These are phyloP conservation scores for Zeugodacus cucurbitae DNA, from an alignment of 1,140 invertebrate species.

Conservation along the genomic window DNA sequence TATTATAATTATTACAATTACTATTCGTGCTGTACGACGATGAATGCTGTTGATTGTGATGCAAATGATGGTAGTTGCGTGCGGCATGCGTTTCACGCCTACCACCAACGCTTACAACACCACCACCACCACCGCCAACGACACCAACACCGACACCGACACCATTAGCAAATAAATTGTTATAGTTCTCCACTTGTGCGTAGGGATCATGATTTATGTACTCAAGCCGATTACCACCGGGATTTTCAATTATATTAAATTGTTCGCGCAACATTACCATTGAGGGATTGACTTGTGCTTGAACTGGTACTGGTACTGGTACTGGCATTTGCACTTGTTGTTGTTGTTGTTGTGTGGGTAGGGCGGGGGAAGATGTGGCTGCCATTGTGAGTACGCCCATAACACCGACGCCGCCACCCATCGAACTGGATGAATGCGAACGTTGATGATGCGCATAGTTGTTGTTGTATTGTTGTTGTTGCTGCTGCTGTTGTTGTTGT, in stretches of 20 bases:
- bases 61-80: conserved; percentile 39
- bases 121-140: conserved; percentile 23
- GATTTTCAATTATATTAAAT: conserved; percentile 66
- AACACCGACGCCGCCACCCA: conserved; percentile 41
- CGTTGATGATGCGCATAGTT: conserved; percentile 51
- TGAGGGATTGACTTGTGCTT: conserved; percentile 48
- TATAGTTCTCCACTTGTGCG: conserved; percentile 47
- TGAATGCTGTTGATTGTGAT: conserved; percentile 38
- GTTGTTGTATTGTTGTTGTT: conserved; percentile 39
- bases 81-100: conserved; percentile 43
- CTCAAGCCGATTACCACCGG: conserved; percentile 51
- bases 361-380: conserved; percentile 47
- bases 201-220: conserved; percentile 47
- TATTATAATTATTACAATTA: conserved; percentile 62
- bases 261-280: conserved; percentile 63
- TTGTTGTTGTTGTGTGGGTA: conserved; percentile 42
- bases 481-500: conserved; percentile 33
- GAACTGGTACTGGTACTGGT: conserved; percentile 5
- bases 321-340: conserved; percentile 41
- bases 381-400: conserved; percentile 46
- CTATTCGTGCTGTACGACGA: conserved; percentile 44
- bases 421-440: conserved; percentile 47
- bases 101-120: conserved; percentile 41
- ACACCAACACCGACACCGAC: conserved; percentile 39
- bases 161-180: conserved; percentile 44